Percentiles rank a stretch among this genome's conserved stretches.
These are phyloP conservation scores for Stomatorhinus ivindoensis DNA, from an alignment of 2,113 vertebrate species.

Conservation along the genomic window DNA sequence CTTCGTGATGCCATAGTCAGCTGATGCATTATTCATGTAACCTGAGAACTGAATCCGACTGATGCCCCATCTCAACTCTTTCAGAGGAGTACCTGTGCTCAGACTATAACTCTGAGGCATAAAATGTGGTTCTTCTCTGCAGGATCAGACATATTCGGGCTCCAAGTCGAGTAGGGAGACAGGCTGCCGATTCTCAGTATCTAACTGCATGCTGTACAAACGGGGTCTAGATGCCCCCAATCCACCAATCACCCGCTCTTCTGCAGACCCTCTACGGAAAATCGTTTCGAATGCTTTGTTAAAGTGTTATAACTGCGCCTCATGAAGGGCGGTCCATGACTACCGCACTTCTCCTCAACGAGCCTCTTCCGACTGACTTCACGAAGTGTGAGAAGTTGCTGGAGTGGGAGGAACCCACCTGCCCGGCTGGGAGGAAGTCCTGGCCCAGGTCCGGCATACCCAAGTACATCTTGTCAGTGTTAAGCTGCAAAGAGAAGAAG, in stretches of 20 bases:
- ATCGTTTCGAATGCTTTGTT: constrained; percentile 57
- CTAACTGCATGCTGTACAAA: neutral
- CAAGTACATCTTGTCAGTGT: constrained; percentile 94
- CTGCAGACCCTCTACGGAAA: neutral
- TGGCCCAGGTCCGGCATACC: constrained; percentile 84
- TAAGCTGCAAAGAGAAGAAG: constrained; percentile 83
- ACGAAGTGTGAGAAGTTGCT: constrained; percentile 67
- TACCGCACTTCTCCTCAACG: neutral
- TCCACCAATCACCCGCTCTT: neutral
- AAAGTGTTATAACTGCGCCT: constrained; percentile 81
- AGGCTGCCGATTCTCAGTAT: neutral
- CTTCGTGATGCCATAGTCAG: neutral
- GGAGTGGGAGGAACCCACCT: constrained; percentile 90
- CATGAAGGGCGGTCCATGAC: constrained; percentile 54
- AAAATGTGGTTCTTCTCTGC: neutral
- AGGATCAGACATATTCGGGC: neutral
- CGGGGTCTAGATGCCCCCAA: neutral
- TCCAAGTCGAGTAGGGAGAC: neutral
- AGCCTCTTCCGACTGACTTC: neutral
- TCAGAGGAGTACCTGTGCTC: neutral
- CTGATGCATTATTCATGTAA: neutral
- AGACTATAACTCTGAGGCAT: neutral
- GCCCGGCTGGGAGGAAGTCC: constrained; percentile 88
- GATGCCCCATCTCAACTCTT: neutral
- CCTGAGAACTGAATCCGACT: neutral